phyloP scores from a whole-genome alignment of 2,797 vertebrate species.

The Oceanodroma leucorhoa region DNA sequence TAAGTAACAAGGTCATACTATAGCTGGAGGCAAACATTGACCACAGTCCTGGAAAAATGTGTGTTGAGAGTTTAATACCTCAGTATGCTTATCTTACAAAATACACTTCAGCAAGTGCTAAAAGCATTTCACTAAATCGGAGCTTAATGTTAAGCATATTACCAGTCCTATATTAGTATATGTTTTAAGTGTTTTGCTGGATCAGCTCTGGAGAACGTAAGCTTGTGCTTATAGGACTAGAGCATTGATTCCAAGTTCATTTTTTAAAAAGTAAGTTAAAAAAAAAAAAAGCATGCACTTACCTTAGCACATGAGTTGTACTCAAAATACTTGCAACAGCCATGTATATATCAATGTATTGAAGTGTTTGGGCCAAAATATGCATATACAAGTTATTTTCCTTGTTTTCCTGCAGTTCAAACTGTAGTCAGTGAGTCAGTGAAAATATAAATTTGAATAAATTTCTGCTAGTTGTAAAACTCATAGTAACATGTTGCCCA shows the following conservation, averaged over 20 bases:
- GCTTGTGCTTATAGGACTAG: background rate
- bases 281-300: background rate
- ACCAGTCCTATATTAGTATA: constrained; percentile 1
- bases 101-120: background rate
- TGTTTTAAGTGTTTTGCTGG: constrained; percentile 14
- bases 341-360: background rate
- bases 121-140: background rate
- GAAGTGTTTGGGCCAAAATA: background rate
- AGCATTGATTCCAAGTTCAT: background rate
- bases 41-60: constrained; percentile 13
- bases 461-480: background rate
- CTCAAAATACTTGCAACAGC: background rate
- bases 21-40: constrained; percentile 29
- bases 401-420: background rate
- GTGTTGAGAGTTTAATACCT: constrained; percentile 15
- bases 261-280: background rate
- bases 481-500: background rate
- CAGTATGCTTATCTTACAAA: constrained; percentile 9
- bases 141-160: constrained; percentile 53
- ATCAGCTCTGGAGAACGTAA: background rate
- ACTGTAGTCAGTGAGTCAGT: background rate
- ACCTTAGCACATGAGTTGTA: background rate
- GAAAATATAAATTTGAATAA: background rate
- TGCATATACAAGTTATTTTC: background rate
- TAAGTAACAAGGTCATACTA: constrained; percentile 29